These are phyloP conservation scores for Hypotaenidia okinawae DNA, from an alignment of 2,797 vertebrate species.

Conservation along the genomic window DNA sequence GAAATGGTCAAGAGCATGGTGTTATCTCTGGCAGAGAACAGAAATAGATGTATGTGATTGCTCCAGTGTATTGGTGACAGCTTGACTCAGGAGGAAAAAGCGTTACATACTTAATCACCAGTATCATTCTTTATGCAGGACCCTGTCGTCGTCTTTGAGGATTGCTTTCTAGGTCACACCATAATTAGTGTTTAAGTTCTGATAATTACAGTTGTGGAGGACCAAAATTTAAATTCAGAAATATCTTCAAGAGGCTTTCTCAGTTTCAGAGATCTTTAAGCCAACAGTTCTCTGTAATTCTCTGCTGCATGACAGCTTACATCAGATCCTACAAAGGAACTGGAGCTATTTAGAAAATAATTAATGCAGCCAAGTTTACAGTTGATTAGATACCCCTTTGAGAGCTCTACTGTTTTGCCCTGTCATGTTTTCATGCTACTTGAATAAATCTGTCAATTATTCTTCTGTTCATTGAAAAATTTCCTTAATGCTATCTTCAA, in stretches of 20 bases:
- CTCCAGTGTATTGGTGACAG: not conserved
- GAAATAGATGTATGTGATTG: not conserved
- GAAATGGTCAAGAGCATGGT: not conserved
- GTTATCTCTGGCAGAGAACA: not conserved
- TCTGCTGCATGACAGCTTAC: not conserved
- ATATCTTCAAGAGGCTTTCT: not conserved
- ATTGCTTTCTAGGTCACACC: not conserved
- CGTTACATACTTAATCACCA: not conserved
- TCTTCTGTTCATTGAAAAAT: constrained; percentile 24
- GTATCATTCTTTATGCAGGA: not conserved
- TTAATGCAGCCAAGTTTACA: constrained; percentile 24
- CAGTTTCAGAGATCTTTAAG: not conserved
- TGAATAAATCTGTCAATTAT: constrained; percentile 34
- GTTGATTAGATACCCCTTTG: not conserved
- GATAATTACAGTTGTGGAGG: not conserved
- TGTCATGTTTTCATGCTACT: constrained; percentile 11
- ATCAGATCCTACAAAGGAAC: constrained; percentile 15
- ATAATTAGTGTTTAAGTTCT: not conserved
- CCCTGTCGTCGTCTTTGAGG: not conserved
- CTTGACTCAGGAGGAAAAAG: not conserved
- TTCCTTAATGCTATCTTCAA: not conserved
- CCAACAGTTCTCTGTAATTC: not conserved
- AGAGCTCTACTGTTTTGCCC: constrained; percentile 1
- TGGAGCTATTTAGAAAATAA: constrained; percentile 26
- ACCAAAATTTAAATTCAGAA: constrained; percentile 15